These are phyloP conservation scores for Anarsia innoxiella DNA, from an alignment of 2,888 invertebrate genomes.

Conservation along the genomic window DNA sequence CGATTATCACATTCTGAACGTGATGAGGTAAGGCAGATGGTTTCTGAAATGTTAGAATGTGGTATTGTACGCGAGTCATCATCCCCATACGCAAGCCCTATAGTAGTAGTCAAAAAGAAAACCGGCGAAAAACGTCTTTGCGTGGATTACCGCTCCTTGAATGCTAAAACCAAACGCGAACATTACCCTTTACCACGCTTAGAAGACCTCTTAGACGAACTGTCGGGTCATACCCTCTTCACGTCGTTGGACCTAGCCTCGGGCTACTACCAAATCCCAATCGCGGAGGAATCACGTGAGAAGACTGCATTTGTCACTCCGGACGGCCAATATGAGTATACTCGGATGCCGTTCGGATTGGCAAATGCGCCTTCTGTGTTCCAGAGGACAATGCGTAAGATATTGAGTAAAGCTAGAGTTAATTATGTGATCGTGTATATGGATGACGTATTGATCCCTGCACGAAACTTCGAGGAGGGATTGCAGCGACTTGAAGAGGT, in stretches of 20 bases:
- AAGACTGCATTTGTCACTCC: too few relatives aligned
- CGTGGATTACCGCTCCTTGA: constrained; percentile 12
- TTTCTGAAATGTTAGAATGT: constrained; percentile 19
- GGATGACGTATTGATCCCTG: constrained; percentile 15
- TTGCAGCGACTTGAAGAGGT: constrained; percentile 9
- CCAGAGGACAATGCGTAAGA: too few relatives aligned
- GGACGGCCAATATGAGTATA: constrained; percentile 14
- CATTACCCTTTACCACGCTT: constrained; percentile 13
- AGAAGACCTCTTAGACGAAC: constrained; percentile 11
- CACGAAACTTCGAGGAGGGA: constrained; percentile 5
- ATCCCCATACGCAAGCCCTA: constrained; percentile 21
- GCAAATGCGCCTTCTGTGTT: too few relatives aligned
- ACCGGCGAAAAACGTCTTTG: constrained; percentile 7
- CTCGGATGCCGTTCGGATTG: too few relatives aligned
- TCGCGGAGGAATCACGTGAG: too few relatives aligned
- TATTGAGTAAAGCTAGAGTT: too few relatives aligned
- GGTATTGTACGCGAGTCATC: constrained; percentile 20
- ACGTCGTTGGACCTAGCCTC: constrained; percentile 15
- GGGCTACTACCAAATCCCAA: constrained; percentile 11
- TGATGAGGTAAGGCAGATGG: constrained; percentile 16
- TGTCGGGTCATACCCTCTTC: constrained; percentile 20
- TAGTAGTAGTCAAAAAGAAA: constrained; percentile 12
- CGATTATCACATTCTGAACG: constrained; percentile 17
- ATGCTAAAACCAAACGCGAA: constrained; percentile 11
- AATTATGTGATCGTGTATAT: too few relatives aligned